These are phyloP conservation scores for Leptinotarsa defecta DNA, from an alignment of 1,140 invertebrate genomes.

Conservation along the genomic window DNA sequence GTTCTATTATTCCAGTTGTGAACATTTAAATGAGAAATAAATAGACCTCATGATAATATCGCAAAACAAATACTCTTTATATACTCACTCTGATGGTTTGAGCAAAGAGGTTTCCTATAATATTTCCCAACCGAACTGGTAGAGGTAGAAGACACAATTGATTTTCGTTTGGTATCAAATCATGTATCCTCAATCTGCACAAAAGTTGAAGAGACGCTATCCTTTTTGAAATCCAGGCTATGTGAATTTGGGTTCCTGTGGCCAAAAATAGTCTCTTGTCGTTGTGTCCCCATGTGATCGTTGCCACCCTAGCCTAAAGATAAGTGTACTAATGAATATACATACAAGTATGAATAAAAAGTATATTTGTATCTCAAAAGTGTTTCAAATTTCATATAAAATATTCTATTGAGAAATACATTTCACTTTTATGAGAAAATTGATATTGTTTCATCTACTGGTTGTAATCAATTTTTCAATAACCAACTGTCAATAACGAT, in stretches of 20 bases:
- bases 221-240: slow-evolving; percentile 88
- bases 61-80: background rate
- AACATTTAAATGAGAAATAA: too few relatives aligned
- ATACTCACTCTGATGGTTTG: slow-evolving; percentile 87
- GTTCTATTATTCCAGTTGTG: too few relatives aligned
- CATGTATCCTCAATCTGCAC: slow-evolving; percentile 73
- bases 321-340: background rate
- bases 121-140: slow-evolving; percentile 80
- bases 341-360: too few relatives aligned
- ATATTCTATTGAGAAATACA: too few relatives aligned
- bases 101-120: slow-evolving; percentile 87
- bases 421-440: too few relatives aligned
- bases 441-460: too few relatives aligned
- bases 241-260: slow-evolving; percentile 85
- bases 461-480: too few relatives aligned
- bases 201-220: slow-evolving; percentile 89
- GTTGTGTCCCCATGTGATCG: slow-evolving; percentile 97
- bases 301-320: slow-evolving; percentile 80
- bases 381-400: too few relatives aligned
- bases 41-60: too few relatives aligned
- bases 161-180: slow-evolving; percentile 64
- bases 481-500: too few relatives aligned
- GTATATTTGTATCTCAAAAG: too few relatives aligned
- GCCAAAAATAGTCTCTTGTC: slow-evolving; percentile 93
- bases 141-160: slow-evolving; percentile 75